These are phyloP conservation scores for Cheilosia scutellata DNA, from an alignment of 2,888 invertebrate genomes.

Conservation along the genomic window DNA sequence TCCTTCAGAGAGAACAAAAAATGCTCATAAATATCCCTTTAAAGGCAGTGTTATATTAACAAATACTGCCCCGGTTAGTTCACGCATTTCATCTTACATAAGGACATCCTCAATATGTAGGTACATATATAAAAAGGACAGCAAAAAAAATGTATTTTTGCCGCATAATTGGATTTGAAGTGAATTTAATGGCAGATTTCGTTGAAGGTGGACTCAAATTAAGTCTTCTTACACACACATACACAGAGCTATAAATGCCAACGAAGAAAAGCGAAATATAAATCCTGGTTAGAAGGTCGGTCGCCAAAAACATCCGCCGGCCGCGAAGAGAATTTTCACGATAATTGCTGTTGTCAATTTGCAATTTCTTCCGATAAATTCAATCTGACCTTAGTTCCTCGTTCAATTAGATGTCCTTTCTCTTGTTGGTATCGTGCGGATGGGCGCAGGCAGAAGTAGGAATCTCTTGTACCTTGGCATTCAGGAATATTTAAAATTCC, in stretches of 20 bases:
- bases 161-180: conserved; percentile 75
- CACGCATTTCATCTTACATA: conserved; percentile 27
- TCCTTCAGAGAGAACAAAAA: conserved; percentile 18
- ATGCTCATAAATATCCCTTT: conserved; percentile 58
- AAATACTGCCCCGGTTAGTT: conserved; percentile 59
- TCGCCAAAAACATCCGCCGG: conserved; percentile 26
- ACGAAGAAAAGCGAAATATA: not conserved
- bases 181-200: conserved; percentile 73
- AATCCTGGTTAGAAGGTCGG: conserved; percentile 31
- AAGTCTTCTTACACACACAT: conserved; percentile 25
- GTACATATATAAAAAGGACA: conserved; percentile 22
- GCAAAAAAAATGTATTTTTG: conserved; percentile 61
- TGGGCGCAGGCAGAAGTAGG: not conserved
- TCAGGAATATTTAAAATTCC: conserved; percentile 68
- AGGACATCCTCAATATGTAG: conserved; percentile 49
- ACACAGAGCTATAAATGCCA: conserved; percentile 25
- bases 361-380: conserved; percentile 75
- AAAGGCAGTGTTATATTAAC: conserved; percentile 55
- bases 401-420: conserved; percentile 74
- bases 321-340: conserved; percentile 60
- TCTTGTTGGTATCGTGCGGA: not conserved
- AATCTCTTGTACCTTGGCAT: conserved; percentile 20
- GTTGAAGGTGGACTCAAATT: conserved; percentile 54
- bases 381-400: conserved; percentile 74
- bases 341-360: conserved; percentile 77